Base-by-base conservation (phyloP, 2,888 invertebrate species). In the Dichetophora obliterata region DNA sequence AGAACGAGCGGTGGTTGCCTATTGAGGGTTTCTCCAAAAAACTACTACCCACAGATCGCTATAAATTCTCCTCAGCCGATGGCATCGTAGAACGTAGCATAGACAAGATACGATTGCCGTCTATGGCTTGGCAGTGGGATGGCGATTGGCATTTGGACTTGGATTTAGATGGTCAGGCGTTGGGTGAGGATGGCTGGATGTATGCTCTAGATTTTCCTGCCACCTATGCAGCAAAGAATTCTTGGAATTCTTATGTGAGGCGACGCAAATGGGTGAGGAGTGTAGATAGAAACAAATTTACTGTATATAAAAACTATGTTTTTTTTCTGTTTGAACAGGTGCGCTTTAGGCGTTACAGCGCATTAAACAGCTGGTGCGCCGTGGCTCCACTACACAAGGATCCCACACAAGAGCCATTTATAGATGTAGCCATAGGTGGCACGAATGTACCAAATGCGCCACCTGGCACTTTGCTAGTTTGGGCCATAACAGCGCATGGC, bases 51-150 rank as follows among this genome's bases (percentile, higher is more conserved):
- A 97, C 97, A 22, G 98, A 98, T 88, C 92, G 98, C 80, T 94
- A 93, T 85, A 93, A 93, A 84, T 97, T 95, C 91, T 97, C 97
- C 16, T 95, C 93, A 82, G 92, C 92, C 83, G 96, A 96, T 91
- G 98, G 98, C 6, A 92, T 92, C 9, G 91, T 92, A 50, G 94
- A 95, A 84, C 91, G 96, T 77, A 92, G 94, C 48, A 94, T 95
- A 81, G 94, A 95, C 83, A 93, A 93, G 87, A 95, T 98, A 78
- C 91, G 95, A 79, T 90, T 98, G 66, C 98, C 98, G 6, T 97
- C 97, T 0, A 95, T 96, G 93, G 96, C 96, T 19, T 98, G 98
- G 98, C 95, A 96, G 85, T 98, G 98, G 98, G 98, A 98, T 90
- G 95, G 95, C 3, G 96, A 96, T 82, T 98, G 98, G 97, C 94